Conservation (phyloP, 2,888 invertebrate genomes). For the Geophilus truncorum region DNA sequence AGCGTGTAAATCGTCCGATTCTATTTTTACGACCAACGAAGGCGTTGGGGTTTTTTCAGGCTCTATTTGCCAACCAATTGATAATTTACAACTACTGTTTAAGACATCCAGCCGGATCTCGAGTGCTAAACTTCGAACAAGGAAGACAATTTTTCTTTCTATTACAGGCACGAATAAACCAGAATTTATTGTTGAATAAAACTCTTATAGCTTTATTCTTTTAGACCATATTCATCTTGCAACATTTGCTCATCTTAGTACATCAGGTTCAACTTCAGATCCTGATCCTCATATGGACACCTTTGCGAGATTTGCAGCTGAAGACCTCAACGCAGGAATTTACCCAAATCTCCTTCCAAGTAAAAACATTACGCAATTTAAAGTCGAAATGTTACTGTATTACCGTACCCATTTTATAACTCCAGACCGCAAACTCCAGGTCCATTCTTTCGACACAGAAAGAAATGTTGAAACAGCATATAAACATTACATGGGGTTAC, state of each 20-base stretch:
- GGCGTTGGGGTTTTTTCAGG: conserved; percentile 22
- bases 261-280: conserved; percentile 29
- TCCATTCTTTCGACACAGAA: conserved; percentile 3
- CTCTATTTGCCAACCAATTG: conserved; percentile 1
- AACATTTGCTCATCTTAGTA: background rate
- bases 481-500: conserved; percentile 11
- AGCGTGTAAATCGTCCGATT: conserved; percentile 14
- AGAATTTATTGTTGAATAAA: background rate
- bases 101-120: background rate
- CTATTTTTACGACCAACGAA: background rate
- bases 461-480: background rate
- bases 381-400: too few species aligned
- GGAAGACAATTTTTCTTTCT: background rate
- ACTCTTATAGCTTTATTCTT: background rate
- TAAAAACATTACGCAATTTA: background rate
- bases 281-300: conserved; percentile 29
- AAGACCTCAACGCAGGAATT: conserved; percentile 25
- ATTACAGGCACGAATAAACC: background rate
- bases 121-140: background rate
- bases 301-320: conserved; percentile 30
- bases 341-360: background rate
- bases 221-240: background rate
- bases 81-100: background rate
- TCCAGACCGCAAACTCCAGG: background rate
- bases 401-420: too few species aligned